These are phyloP conservation scores for Callipepla squamata DNA, from an alignment of 2,113 vertebrate species.

Conservation along the genomic window DNA sequence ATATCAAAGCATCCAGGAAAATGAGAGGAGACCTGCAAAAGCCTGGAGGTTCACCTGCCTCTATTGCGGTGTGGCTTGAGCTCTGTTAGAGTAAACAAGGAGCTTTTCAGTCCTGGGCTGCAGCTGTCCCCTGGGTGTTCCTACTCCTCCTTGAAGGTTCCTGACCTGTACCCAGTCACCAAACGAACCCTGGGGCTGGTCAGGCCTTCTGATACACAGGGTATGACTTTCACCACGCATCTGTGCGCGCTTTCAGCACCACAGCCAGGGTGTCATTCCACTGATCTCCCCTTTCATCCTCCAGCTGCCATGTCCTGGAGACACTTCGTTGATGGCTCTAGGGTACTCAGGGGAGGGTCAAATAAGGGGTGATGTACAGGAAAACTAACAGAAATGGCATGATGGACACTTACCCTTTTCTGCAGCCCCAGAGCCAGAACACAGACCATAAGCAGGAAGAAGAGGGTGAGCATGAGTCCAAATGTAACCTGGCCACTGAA, in stretches of 20 bases:
- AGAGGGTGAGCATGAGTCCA: slow-evolving; percentile 47
- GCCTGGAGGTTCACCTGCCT: neutral
- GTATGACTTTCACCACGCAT: neutral
- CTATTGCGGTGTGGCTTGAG: neutral
- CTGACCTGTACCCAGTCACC: neutral
- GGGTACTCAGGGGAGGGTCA: neutral
- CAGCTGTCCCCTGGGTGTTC: neutral
- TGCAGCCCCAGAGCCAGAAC: slow-evolving; percentile 31
- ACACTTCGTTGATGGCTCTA: neutral
- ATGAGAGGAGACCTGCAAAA: neutral
- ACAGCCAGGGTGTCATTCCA: neutral
- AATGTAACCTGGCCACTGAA: slow-evolving; percentile 43
- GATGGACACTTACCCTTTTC: slow-evolving; percentile 59
- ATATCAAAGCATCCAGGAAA: neutral
- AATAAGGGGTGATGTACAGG: neutral
- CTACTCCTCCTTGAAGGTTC: neutral
- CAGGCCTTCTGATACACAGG: neutral
- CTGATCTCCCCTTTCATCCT: neutral
- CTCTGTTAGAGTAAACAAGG: neutral
- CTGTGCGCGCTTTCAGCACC: neutral
- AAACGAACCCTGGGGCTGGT: neutral
- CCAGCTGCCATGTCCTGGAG: neutral
- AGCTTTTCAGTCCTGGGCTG: neutral
- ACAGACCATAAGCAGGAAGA: slow-evolving; percentile 19
- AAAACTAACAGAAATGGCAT: neutral